Evolutionary conservation across 2,888 invertebrate species (phyloP).

Genomic region (Xiphydria camelus): DNA sequence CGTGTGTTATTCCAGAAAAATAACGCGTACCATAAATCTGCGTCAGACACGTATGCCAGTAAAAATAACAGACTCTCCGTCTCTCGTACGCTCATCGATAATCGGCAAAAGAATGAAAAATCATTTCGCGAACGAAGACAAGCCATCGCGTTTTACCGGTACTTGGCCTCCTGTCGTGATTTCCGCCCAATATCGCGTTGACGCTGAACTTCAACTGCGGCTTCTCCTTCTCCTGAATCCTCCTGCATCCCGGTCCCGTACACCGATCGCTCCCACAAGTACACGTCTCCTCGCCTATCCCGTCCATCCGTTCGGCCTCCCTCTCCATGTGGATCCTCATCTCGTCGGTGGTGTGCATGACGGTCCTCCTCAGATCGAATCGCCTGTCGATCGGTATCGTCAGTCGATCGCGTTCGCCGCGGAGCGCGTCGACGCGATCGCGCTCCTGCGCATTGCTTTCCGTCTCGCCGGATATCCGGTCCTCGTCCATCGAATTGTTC

Average conservation of each 20-base stretch:
- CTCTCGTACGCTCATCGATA: too few species aligned
- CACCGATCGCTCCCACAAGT: constrained; percentile 54
- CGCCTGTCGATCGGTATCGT: constrained; percentile 16
- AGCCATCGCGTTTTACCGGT: constrained; percentile 47
- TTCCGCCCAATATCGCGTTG: constrained; percentile 82
- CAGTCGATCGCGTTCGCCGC: constrained; percentile 15
- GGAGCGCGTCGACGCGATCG: constrained; percentile 20
- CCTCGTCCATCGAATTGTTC: constrained; percentile 46
- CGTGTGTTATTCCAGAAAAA: too few species aligned
- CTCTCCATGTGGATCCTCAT: constrained; percentile 42
- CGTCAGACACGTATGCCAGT: too few species aligned
- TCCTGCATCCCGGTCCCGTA: constrained; percentile 42
- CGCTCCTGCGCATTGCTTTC: constrained; percentile 25
- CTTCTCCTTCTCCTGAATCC: constrained; percentile 61
- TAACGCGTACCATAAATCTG: too few species aligned
- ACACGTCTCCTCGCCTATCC: constrained; percentile 52
- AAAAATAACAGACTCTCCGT: too few species aligned
- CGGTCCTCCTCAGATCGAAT: constrained; percentile 16
- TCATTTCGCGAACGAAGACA: too few species aligned
- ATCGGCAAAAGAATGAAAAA: neutral
- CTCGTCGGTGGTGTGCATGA: constrained; percentile 7
- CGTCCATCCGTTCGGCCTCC: constrained; percentile 36
- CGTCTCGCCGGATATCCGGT: constrained; percentile 38
- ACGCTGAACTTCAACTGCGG: constrained; percentile 91
- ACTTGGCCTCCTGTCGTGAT: constrained; percentile 57